Evolutionary conservation across 30 jellyfish, hydroid and myxozoan genomes (phyloP), one percentile per base, ranked within the genome.

Genomic region (Catostylus mosaicus): DNA sequence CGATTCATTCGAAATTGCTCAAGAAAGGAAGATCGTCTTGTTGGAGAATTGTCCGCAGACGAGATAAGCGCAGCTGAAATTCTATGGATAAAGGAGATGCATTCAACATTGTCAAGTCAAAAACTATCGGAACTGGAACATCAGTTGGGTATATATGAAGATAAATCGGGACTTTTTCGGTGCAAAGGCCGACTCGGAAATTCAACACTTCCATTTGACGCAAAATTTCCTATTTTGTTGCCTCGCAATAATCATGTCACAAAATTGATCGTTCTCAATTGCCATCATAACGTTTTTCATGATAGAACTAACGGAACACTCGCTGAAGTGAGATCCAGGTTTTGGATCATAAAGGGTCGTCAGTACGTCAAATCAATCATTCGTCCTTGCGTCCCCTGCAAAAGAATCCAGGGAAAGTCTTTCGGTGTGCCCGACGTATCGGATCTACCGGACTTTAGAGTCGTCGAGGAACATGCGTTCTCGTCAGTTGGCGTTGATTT

Each of bases 321-420:
- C 37, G 82, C 81, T 2, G 88, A 83, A 32, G 27, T 70, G 8
- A 27, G 83, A 57, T 51, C 94, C 4, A 60, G 81, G 10, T 83
- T 83, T 43, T 83, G 89, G 94, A 67, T 83, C 5, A 51, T 46
- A 18, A 50, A 73, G 35, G 94, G 94, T 18, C 52, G 94, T 30
- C 88, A 83, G 38, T 31, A 29, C n/a, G 77, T 81, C n/a, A 81
- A 67, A 65, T 43, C 0, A 32, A 45, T 34, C 23, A 24, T 81
- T 5, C 50, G 61, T 8, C 30, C 59, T 6, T 78, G 89, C 50
- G 46, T 5, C 22, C 0, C 52, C 3, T 78, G 84, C 76, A 60
- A 27, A 23, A 60, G 83, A 62, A 12, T 78, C 3, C 80, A 78
- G 38, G 81, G 89, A 12, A 37, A 24, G 34, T 36, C 81, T 26